Evolutionary conservation across 2,888 invertebrate species (phyloP).

Genomic region (Dichetophora obliterata): DNA sequence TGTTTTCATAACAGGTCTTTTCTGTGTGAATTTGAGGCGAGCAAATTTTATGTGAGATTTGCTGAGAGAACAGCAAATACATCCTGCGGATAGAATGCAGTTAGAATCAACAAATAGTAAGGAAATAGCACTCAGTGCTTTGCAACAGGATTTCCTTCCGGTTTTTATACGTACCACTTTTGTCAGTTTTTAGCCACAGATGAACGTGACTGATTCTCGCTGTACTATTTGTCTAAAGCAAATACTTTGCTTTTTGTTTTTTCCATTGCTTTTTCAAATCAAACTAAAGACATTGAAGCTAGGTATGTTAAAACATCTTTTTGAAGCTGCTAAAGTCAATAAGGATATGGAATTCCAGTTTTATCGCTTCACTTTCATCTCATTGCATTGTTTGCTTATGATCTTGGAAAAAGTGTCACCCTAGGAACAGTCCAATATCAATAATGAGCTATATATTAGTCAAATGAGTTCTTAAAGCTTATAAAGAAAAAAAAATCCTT

Average conservation of each 20-base stretch:
- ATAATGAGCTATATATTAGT: constrained; percentile 5
- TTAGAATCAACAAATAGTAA: not conserved
- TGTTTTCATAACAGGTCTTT: not conserved
- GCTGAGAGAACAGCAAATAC: not conserved
- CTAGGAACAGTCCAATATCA: constrained; percentile 18
- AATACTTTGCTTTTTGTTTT: not conserved
- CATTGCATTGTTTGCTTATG: not conserved
- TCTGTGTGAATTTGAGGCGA: not conserved
- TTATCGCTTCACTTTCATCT: not conserved
- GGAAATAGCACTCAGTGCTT: not conserved
- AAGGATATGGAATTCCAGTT: constrained; percentile 17
- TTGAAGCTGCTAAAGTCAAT: not conserved
- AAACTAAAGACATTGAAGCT: not conserved
- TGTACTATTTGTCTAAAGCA: not conserved
- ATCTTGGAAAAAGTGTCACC: not conserved
- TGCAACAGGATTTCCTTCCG: not conserved
- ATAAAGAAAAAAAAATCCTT: not conserved
- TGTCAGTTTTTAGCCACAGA: not conserved
- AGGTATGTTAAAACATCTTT: too few relatives aligned
- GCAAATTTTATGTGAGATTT: constrained; percentile 9
- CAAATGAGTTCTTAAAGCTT: not conserved
- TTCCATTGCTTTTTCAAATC: not conserved
- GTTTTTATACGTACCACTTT: not conserved
- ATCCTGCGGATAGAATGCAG: not conserved
- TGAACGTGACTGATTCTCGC: not conserved